phyloP scores from a whole-genome alignment of 2,797 vertebrate genomes.

The Echeneis naucrates region DNA sequence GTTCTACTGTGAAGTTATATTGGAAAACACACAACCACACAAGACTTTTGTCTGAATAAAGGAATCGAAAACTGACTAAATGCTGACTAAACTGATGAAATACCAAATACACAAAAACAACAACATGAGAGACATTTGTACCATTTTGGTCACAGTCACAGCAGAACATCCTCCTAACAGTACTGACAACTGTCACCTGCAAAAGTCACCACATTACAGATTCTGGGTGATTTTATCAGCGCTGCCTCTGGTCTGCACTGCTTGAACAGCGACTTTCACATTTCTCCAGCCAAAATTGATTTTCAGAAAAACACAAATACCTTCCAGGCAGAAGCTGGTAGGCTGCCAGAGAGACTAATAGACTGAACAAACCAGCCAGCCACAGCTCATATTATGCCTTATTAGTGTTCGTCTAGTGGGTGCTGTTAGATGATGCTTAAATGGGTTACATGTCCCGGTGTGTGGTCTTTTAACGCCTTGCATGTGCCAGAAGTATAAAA shows the following conservation, averaged over 20 bases:
- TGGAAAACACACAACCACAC: too few relatives aligned
- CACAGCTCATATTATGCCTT: background rate
- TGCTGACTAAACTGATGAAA: too few relatives aligned
- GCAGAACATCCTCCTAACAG: background rate
- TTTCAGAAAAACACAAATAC: constrained; percentile 36
- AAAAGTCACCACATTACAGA: background rate
- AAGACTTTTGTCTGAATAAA: too few relatives aligned
- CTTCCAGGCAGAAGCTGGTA: constrained; percentile 5
- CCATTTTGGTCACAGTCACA: background rate
- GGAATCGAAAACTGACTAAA: too few relatives aligned
- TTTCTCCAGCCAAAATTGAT: constrained; percentile 28
- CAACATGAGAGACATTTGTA: background rate
- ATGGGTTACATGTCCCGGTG: background rate
- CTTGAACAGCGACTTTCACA: background rate
- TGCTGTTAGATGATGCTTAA: constrained; percentile 16
- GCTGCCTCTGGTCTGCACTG: background rate
- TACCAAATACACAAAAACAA: too few relatives aligned
- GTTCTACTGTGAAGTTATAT: too few relatives aligned
- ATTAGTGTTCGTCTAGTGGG: constrained; percentile 6
- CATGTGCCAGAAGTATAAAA: background rate
- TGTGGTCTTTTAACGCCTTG: constrained; percentile 1
- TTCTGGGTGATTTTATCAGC: background rate
- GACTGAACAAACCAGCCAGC: constrained; percentile 5
- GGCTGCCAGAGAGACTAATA: constrained; percentile 32
- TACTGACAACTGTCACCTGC: background rate